phyloP scores from a whole-genome alignment of 2,113 vertebrate species.

The Lepus americanus region DNA sequence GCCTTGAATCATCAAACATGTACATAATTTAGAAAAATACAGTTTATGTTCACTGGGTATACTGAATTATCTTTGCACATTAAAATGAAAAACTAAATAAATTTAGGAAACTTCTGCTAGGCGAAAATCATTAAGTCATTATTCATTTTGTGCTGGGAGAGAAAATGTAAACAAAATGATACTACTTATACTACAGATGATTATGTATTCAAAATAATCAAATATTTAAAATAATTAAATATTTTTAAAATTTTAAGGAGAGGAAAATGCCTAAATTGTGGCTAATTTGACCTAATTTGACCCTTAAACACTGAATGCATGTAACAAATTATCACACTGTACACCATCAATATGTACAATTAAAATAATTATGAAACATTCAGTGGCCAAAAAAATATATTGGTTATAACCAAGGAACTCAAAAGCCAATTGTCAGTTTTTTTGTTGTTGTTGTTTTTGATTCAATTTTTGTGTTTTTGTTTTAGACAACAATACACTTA shows the following conservation, averaged over 20 bases:
- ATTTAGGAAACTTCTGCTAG: neutral
- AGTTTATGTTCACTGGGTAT: neutral
- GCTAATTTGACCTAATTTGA: no score
- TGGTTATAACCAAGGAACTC: neutral
- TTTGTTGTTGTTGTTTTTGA: neutral
- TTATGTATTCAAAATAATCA: neutral
- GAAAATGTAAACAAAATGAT: neutral
- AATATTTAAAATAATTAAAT: neutral
- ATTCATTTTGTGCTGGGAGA: neutral
- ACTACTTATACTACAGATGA: neutral
- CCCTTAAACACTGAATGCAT: no score
- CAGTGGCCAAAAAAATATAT: neutral
- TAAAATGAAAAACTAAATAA: neutral
- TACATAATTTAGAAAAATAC: slow-evolving; percentile 14
- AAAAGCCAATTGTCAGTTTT: neutral
- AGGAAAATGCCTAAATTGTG: no score
- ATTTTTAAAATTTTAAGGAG: no score
- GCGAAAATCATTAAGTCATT: neutral
- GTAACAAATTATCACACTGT: no score
- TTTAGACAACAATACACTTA: neutral
- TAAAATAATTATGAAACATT: no score
- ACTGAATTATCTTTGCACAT: neutral
- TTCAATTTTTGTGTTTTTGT: neutral
- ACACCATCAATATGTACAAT: no score
- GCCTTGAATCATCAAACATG: neutral